These are phyloP conservation scores for Odontomachus brunneus DNA, from an alignment of 1,140 invertebrate species.

Conservation along the genomic window DNA sequence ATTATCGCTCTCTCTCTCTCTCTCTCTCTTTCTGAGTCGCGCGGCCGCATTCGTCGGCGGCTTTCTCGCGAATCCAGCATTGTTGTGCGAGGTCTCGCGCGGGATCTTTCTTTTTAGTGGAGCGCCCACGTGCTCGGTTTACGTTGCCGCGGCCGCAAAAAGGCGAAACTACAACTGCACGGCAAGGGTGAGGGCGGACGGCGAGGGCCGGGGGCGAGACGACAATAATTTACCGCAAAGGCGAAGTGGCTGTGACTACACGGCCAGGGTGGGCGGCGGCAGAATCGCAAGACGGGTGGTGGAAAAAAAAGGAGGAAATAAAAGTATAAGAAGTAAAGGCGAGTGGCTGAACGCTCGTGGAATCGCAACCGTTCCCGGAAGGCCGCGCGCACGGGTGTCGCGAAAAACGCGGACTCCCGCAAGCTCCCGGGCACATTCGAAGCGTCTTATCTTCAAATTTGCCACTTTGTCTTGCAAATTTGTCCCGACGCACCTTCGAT, in stretches of 20 bases:
- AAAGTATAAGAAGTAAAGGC: conserved; percentile 9
- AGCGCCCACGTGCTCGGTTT: conserved; percentile 25
- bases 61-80: no score
- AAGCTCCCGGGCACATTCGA: no score
- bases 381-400: no score
- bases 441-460: no score
- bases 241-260: conserved; percentile 10
- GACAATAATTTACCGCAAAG: conserved; percentile 33
- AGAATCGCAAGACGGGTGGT: neutral
- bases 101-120: neutral
- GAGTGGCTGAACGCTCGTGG: no score
- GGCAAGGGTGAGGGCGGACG: neutral
- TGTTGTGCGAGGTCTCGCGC: no score
- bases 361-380: no score
- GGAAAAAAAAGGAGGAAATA: conserved; percentile 26
- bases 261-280: neutral
- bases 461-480: no score
- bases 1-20: neutral
- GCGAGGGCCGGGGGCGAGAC: neutral
- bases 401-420: no score
- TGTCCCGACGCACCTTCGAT: no score
- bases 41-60: no score
- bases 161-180: neutral
- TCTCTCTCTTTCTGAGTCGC: neutral
- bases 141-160: neutral